Evolutionary conservation across 2,797 vertebrate genomes (phyloP), one percentile per base, ranked within the genome.

Genomic region (Acrossocheilus wenchowensis): DNA sequence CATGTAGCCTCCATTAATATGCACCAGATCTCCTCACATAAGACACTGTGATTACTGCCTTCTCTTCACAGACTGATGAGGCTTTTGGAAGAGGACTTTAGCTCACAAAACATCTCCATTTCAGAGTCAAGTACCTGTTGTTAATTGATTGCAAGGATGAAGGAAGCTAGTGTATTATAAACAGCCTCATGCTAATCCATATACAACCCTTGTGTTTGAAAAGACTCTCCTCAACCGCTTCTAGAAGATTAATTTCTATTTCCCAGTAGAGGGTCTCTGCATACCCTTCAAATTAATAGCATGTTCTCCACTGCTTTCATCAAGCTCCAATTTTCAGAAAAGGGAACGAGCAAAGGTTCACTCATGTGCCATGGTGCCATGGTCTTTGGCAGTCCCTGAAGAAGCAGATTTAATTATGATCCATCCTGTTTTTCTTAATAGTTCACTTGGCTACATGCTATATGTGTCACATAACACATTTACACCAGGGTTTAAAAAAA

Each of bases 221-320:
- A 86, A 90, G 72, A 48, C 48, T 89, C 80, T 78, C 91, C 91
- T 62, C 87, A 39, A 91, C 89, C 88, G 87, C 87, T 90, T 93
- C 90, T 91, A 92, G 88, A 88, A 93, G 92, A 94, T 94, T 90
- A 82, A 93, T 94, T 93, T 72, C 43, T 82, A 89, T 92, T 91
- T 89, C 89, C 87, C 68, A 79, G 64, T 88, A 89, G 87, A 73
- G 72, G 85, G 90, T 90, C 88, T 92, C 87, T 78, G 81, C 77
- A 77, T 86, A 86, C 81, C 82, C 88, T 90, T 85, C 82, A 84
- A 87, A 93, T 93, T 90, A 92, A 90, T 86, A 11, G 87, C 88
- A 86, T 75, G 43, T 87, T 90, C 88, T 84, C 64, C 80, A 85
- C 26, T 83, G 86, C 89, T 87, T 94, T 93, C 92, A 94, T 94